Conservation (phyloP, 1,140 invertebrate species). For the Meteorus sp. region DNA sequence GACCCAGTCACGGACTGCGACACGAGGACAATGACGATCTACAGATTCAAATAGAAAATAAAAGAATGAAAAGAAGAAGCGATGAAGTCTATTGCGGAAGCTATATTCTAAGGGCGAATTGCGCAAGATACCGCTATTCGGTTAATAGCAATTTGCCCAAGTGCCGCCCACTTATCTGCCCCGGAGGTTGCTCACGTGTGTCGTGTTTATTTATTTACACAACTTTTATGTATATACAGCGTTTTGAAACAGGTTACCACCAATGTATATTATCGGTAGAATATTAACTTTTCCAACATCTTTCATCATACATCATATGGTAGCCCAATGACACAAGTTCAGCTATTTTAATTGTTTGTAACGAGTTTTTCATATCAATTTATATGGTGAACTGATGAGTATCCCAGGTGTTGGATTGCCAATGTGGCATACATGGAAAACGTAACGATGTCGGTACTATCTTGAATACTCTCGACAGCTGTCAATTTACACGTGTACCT, state of each 20-base stretch:
- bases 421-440: not conserved
- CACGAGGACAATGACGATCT: not conserved
- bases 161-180: not conserved
- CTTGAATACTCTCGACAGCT: not conserved
- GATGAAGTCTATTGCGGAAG: not conserved
- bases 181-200: not conserved
- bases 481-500: not conserved
- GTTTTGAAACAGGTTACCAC: too few relatives aligned
- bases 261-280: too few relatives aligned
- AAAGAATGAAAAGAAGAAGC: conserved; percentile 6
- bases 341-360: too few relatives aligned
- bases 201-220: not conserved
- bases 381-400: not conserved
- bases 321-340: too few relatives aligned
- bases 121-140: not conserved
- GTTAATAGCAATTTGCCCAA: conserved; percentile 1
- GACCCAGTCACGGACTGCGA: conserved; percentile 10
- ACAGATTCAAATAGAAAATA: not conserved
- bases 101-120: not conserved
- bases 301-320: too few relatives aligned
- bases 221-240: too few relatives aligned
- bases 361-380: too few relatives aligned
- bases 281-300: too few relatives aligned
- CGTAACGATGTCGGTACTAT: not conserved
- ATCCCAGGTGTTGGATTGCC: not conserved